A percentile compares a stretch with the other conserved stretches of the same genome.
Evolutionary conservation across 2,113 vertebrate species (phyloP).

Genomic region (Scartelaos histophorus): DNA sequence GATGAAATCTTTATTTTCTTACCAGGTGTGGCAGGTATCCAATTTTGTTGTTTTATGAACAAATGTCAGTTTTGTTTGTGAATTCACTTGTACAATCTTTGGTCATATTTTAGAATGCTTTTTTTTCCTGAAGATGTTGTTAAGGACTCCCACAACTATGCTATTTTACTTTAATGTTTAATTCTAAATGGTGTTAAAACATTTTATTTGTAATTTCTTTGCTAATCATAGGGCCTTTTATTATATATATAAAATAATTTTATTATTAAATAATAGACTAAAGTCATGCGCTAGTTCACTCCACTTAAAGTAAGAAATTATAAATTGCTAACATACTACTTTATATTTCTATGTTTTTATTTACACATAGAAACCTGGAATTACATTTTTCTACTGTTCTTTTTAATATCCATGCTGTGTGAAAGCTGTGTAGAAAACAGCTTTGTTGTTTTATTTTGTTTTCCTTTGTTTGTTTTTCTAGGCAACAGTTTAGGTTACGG

Average conservation of each 20-base stretch:
- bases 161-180: slow-evolving; percentile 1
- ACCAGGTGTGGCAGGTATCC: slow-evolving; percentile 33
- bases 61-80: neutral
- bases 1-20: slow-evolving; percentile 39
- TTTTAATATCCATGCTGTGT: slow-evolving; percentile 27
- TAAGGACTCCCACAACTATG: neutral
- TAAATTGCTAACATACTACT: neutral
- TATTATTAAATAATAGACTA: neutral
- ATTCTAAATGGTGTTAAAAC: slow-evolving; percentile 26
- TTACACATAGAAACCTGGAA: neutral
- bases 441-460: slow-evolving; percentile 74
- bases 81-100: neutral
- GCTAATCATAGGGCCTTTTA: neutral
- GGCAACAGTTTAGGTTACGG: slow-evolving; percentile 98
- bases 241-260: neutral
- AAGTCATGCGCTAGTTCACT: neutral
- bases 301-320: neutral
- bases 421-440: slow-evolving; percentile 38
- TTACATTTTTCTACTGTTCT: neutral
- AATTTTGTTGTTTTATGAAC: neutral
- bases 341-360: slow-evolving; percentile 36
- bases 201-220: slow-evolving; percentile 10
- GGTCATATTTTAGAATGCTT: neutral
- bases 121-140: neutral
- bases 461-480: slow-evolving; percentile 77